These are phyloP conservation scores for Leistus spinibarbis DNA, from an alignment of 2,888 invertebrate genomes.

Conservation along the genomic window DNA sequence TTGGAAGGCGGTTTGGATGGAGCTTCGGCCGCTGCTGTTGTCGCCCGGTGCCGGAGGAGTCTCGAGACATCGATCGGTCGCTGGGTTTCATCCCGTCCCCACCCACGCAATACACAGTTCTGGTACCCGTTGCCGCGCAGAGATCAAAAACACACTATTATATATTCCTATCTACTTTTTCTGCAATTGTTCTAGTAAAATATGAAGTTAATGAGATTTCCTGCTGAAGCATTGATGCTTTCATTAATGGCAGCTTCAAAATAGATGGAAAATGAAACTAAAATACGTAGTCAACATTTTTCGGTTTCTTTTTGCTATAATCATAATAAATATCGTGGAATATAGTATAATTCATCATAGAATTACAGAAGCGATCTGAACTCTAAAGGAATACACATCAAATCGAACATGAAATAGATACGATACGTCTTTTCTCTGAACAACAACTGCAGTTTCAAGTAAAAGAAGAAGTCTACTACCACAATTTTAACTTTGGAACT, in stretches of 20 bases:
- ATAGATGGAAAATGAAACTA: no score
- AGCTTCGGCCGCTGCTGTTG: neutral
- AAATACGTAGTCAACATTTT: no score
- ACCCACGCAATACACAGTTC: neutral
- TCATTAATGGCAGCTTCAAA: no score
- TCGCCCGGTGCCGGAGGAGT: constrained; percentile 2
- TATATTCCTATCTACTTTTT: neutral
- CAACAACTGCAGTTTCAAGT: neutral
- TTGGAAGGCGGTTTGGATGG: neutral
- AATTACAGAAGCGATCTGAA: neutral
- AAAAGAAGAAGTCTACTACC: no score
- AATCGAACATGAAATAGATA: neutral
- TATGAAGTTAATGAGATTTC: neutral
- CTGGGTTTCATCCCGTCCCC: neutral
- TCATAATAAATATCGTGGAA: neutral
- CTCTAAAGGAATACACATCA: no score
- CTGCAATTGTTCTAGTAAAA: neutral
- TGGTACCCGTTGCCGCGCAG: neutral
- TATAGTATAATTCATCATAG: neutral
- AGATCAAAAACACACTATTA: neutral
- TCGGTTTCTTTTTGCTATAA: no score
- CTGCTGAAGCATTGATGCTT: neutral
- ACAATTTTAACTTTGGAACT: neutral
- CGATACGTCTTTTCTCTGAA: neutral
- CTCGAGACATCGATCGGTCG: constrained; percentile 13